phyloP scores from a whole-genome alignment of 2,888 invertebrate genomes.

The Trachelus stipa region DNA sequence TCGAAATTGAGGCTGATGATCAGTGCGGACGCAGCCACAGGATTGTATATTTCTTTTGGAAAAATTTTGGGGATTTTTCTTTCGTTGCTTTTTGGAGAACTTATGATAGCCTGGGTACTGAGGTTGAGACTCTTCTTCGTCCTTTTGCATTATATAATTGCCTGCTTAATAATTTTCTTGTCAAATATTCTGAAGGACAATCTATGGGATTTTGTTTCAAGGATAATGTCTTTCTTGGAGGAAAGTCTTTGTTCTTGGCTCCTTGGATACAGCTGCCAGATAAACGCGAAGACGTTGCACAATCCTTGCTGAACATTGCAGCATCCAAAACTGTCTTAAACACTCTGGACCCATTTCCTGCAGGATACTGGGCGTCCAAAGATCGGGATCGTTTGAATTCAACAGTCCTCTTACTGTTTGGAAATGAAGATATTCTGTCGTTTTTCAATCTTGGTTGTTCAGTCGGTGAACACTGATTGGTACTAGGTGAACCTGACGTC shows the following conservation, averaged over 20 bases:
- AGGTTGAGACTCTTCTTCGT: background rate
- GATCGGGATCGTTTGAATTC: background rate
- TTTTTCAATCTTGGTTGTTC: background rate
- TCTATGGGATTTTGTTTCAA: background rate
- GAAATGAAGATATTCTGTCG: background rate
- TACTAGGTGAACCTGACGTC: background rate
- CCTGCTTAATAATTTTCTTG: background rate
- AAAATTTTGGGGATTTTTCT: background rate
- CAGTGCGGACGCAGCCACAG: too few species aligned
- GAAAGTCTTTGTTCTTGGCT: background rate
- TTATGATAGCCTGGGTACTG: background rate
- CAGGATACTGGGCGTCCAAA: background rate
- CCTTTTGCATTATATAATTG: background rate
- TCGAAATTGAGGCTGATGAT: too few species aligned
- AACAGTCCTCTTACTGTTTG: background rate
- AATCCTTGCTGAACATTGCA: background rate
- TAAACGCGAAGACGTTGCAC: background rate
- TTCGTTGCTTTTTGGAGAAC: background rate
- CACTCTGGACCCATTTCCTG: background rate
- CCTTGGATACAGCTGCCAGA: background rate
- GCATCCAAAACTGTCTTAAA: background rate
- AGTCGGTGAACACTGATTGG: background rate
- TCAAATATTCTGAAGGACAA: background rate
- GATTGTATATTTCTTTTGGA: too few species aligned
- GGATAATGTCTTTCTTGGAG: background rate